Evolutionary conservation across 2,113 vertebrate genomes (phyloP).

Genomic region (Stictonetta naevosa): DNA sequence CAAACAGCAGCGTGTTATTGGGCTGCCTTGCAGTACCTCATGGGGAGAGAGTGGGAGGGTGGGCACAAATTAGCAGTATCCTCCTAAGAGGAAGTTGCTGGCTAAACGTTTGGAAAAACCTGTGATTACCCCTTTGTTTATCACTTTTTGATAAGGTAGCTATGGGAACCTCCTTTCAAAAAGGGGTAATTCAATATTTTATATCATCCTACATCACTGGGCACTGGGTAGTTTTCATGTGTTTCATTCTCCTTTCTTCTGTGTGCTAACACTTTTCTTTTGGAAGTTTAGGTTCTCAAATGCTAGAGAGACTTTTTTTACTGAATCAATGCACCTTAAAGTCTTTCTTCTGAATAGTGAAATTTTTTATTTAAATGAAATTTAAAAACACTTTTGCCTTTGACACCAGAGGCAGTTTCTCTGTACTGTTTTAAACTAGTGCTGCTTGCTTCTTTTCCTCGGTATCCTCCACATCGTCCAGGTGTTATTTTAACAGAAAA

Average conservation of each 20-base stretch:
- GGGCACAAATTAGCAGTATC: not conserved
- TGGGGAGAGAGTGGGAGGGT: not conserved
- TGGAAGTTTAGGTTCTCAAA: not conserved
- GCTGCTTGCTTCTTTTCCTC: not conserved
- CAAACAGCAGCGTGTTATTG: rapidly evolving
- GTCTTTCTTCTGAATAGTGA: not conserved
- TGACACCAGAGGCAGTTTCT: not conserved
- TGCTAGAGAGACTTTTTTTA: not conserved
- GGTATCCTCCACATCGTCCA: not conserved
- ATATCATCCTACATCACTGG: not conserved
- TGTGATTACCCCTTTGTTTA: rapidly evolving
- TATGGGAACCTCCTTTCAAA: not conserved
- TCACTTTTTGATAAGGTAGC: not conserved
- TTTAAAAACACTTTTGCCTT: not conserved
- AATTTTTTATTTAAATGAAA: not conserved
- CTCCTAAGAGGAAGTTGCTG: not conserved
- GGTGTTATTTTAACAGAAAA: not conserved
- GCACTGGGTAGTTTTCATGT: not conserved
- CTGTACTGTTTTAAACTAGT: not conserved
- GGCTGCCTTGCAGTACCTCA: not conserved
- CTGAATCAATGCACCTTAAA: not conserved
- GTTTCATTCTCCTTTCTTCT: not conserved
- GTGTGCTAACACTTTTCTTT: not conserved
- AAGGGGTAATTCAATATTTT: not conserved
- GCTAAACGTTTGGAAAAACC: not conserved